Evolutionary conservation across 2,113 vertebrate genomes (phyloP).

Genomic region (Globicephala melas): DNA sequence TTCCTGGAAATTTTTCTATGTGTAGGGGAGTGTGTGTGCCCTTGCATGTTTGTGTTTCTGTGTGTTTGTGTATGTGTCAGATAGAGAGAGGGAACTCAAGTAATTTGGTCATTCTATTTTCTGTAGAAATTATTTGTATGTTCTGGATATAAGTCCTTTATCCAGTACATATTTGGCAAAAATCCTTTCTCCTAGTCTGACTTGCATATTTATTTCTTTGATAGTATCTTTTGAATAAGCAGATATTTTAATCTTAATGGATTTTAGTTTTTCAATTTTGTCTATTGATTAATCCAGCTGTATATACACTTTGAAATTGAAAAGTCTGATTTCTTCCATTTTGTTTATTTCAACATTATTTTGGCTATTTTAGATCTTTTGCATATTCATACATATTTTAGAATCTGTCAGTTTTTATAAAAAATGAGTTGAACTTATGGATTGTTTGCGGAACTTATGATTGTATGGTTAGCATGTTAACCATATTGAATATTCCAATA

Average conservation of each 20-base stretch:
- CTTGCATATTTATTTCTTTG: not conserved
- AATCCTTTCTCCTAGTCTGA: not conserved
- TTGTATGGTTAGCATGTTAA: not conserved
- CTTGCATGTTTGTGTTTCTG: too few relatives aligned
- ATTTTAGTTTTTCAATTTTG: not conserved
- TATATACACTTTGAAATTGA: not conserved
- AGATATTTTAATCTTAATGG: not conserved
- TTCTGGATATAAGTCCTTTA: not conserved
- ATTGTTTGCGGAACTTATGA: not conserved
- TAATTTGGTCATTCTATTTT: not conserved
- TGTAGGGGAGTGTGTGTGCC: not conserved
- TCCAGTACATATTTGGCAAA: not conserved
- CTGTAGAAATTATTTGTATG: not conserved
- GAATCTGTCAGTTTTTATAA: not conserved
- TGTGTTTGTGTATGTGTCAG: not conserved
- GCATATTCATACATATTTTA: not conserved
- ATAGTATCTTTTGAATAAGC: not conserved
- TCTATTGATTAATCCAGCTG: not conserved
- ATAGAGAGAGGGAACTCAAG: not conserved
- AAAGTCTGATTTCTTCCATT: not conserved
- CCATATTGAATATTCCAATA: not conserved
- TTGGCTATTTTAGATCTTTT: not conserved
- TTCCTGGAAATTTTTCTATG: not conserved
- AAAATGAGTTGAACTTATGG: not conserved
- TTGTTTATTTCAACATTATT: not conserved